Evolutionary conservation across 1,140 invertebrate genomes (phyloP), one percentile per base, ranked within the genome.

Genomic region (Saccostrea echinata): DNA sequence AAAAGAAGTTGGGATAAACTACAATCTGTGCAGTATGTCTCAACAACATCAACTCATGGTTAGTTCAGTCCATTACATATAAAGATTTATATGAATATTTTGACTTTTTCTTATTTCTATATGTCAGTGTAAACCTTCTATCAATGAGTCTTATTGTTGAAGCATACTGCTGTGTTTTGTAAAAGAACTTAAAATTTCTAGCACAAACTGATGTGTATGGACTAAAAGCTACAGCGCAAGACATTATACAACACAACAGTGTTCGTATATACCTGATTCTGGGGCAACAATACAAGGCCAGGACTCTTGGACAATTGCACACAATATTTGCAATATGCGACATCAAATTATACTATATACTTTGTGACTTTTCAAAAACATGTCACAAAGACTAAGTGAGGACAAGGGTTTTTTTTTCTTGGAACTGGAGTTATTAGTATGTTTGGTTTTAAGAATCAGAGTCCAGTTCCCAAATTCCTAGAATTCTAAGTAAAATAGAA

Each of bases 1-100:
- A 89, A 87, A 68, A 86, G 33, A 87, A 53, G 81, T 83, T 12
- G 51, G 81, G 51, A 83, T n/a, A 27, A 83, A 83, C 35, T 51
- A 53, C 81, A 87, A 55, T 61, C 43, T 35, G 24, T 71, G 53
- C 83, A 84, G 33, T 53, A 88, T 71, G 43, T 64, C 52, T 86
- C 85, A 85, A 82, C 61, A 88, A 88, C n/a, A 87, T 64, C 64
- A 57, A 35, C 43, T 55, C 33, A 81, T 43, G 43, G 43, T 43
- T 43, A 43, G 43, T 43, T 43, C 43, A 43, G 4, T 43, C 9
- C 4, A 4, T 43, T 43, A 43, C 43, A 43, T 43, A 43, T 8
- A 43, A 43, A 43, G 43, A 2, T 43, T 43, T 4, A 43, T 9
- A 43, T 43, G 43, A 6, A 43, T 43, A 43, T 43, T 43, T 43